Percentiles rank a stretch among this genome's conserved stretches.
Evolutionary conservation across 2,888 invertebrate genomes (phyloP).

Genomic region (Coenonympha glycerion): DNA sequence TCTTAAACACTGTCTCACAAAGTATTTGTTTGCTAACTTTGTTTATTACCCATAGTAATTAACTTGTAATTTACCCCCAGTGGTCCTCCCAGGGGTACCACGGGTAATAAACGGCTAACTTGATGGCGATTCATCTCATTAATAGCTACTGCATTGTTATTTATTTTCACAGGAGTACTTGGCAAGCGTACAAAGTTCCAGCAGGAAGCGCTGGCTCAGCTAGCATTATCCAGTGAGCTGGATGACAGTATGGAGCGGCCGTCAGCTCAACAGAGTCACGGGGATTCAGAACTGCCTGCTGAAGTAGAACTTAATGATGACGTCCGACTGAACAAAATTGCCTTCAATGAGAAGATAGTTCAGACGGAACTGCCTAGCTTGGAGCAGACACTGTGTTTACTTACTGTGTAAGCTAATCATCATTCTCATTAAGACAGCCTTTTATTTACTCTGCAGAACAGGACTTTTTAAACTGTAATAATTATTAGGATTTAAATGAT

Average conservation of each 20-base stretch:
- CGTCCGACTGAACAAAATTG: constrained; percentile 85
- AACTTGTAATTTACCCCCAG: too few relatives aligned
- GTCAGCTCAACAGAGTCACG: constrained; percentile 68
- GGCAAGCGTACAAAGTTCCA: constrained; percentile 95
- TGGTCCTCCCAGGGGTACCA: too few relatives aligned
- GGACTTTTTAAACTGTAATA: too few relatives aligned
- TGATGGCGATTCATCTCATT: too few relatives aligned
- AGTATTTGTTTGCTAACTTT: too few relatives aligned
- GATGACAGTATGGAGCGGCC: constrained; percentile 56
- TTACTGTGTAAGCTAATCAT: constrained; percentile 79
- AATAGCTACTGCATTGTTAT: neutral
- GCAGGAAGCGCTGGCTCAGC: constrained; percentile 86
- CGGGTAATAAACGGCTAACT: too few relatives aligned
- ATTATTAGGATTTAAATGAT: too few relatives aligned
- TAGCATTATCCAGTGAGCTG: constrained; percentile 81
- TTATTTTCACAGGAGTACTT: constrained; percentile 77
- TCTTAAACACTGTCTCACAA: too few relatives aligned
- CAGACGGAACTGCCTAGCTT: constrained; percentile 79
- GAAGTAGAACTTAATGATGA: constrained; percentile 89
- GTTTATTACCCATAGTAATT: too few relatives aligned
- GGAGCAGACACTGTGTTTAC: constrained; percentile 86
- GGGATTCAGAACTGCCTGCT: constrained; percentile 72
- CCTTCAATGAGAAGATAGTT: constrained; percentile 77
- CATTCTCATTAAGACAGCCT: neutral
- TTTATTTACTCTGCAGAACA: neutral